These are phyloP conservation scores for Poecilia velifera DNA, from an alignment of 2,797 vertebrate species.

Conservation along the genomic window DNA sequence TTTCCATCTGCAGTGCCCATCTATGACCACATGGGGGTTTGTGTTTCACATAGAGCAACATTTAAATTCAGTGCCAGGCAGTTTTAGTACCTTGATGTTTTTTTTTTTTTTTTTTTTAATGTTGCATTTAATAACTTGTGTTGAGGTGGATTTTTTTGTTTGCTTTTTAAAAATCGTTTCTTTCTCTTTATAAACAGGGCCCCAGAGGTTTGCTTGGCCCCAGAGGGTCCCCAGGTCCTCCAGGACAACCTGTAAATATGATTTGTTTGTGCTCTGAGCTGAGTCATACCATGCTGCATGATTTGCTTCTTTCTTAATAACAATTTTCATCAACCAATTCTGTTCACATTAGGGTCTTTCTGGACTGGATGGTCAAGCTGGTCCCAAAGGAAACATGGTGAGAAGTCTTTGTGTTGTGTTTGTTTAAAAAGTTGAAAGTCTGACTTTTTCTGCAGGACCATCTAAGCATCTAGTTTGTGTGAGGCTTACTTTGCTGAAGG, in stretches of 20 bases:
- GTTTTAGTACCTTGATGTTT: neutral
- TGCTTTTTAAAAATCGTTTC: neutral
- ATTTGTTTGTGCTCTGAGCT: neutral
- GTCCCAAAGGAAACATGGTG: constrained; percentile 98
- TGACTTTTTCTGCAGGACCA: constrained; percentile 15
- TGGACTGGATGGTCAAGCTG: constrained; percentile 91
- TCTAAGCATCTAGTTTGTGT: constrained; percentile 15
- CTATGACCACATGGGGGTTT: constrained; percentile 51
- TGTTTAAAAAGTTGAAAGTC: constrained; percentile 2
- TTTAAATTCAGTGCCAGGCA: neutral
- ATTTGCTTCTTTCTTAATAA: constrained; percentile 5
- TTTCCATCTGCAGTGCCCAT: constrained; percentile 29
- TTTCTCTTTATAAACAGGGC: constrained; percentile 78
- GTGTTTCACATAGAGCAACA: constrained; percentile 14
- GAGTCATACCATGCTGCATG: neutral
- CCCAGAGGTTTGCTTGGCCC: constrained; percentile 93
- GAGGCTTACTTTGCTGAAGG: neutral
- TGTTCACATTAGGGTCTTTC: constrained; percentile 86
- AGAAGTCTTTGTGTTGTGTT: constrained; percentile 41
- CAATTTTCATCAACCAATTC: constrained; percentile 7
- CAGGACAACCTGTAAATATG: constrained; percentile 90
- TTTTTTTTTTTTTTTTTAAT: neutral
- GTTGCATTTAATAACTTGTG: neutral
- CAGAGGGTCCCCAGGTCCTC: constrained; percentile 88
- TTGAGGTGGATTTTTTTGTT: neutral